A percentile compares a stretch with the other conserved stretches of the same genome.
Conservation (phyloP, 2,113 vertebrate species). For the Pteruthius melanotis region DNA sequence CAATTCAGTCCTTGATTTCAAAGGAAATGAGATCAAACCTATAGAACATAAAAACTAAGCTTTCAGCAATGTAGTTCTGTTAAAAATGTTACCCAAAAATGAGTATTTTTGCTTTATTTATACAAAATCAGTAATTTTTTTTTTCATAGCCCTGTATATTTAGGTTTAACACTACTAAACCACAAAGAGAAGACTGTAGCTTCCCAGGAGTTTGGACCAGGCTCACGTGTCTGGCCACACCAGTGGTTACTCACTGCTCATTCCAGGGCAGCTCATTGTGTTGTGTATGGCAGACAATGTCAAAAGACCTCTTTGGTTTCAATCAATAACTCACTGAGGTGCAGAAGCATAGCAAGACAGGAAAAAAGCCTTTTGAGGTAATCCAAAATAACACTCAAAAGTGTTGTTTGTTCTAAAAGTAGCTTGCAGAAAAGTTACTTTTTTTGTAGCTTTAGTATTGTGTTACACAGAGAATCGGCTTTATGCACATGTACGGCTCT, state of each 20-base stretch:
- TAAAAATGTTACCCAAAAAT: neutral
- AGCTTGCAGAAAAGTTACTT: neutral
- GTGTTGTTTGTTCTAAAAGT: too few species aligned
- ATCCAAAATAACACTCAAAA: neutral
- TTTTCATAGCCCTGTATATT: neutral
- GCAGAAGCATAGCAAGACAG: neutral
- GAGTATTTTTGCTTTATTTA: neutral
- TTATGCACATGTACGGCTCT: neutral
- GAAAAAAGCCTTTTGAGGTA: neutral
- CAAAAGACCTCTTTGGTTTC: neutral
- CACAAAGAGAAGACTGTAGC: neutral
- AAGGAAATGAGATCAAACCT: neutral
- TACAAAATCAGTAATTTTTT: neutral
- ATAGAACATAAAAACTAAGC: neutral
- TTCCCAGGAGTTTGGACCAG: neutral
- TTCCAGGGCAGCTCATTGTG: neutral
- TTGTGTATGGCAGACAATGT: accelerated
- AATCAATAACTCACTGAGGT: neutral
- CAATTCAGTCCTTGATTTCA: neutral
- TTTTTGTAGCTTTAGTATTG: neutral
- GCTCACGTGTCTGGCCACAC: neutral
- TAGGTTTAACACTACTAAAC: neutral
- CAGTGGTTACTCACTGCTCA: neutral
- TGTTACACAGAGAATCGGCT: neutral
- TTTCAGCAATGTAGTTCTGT: neutral